Evolutionary conservation across 1,140 invertebrate genomes (phyloP).

Genomic region (Sarcophaga bullata): DNA sequence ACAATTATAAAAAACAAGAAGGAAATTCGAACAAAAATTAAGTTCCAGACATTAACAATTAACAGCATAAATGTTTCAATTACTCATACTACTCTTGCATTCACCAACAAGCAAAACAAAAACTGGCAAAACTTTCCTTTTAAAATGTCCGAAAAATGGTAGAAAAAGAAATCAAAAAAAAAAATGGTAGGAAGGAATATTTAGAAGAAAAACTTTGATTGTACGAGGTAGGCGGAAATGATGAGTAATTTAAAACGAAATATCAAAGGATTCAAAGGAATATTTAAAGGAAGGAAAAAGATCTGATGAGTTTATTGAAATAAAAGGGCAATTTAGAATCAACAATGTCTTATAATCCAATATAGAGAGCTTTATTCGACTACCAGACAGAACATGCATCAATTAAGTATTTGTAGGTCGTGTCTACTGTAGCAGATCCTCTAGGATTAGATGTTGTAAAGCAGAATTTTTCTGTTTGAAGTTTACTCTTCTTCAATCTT

Average conservation of each 20-base stretch:
- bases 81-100: slow-evolving; percentile 22
- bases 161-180: slow-evolving; percentile 26
- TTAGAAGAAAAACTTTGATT: slow-evolving; percentile 25
- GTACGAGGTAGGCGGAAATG: no score
- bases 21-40: not conserved
- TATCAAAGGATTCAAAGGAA: not conserved
- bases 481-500: no score
- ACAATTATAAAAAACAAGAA: no score
- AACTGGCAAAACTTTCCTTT: not conserved
- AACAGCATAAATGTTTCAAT: slow-evolving; percentile 39
- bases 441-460: no score
- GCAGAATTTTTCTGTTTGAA: no score
- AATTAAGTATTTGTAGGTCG: no score
- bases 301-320: no score
- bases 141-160: not conserved
- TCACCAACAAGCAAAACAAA: not conserved
- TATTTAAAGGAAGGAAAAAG: slow-evolving; percentile 16
- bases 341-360: not conserved
- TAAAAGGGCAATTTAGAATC: no score
- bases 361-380: no score
- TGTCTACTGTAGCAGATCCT: no score
- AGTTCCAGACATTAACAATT: slow-evolving; percentile 37
- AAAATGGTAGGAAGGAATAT: not conserved
- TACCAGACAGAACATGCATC: no score
- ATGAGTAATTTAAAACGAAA: not conserved